Evolutionary conservation across 2,888 invertebrate genomes (phyloP), one percentile per base, ranked within the genome.

Genomic region (Gandaritis pyraliata): DNA sequence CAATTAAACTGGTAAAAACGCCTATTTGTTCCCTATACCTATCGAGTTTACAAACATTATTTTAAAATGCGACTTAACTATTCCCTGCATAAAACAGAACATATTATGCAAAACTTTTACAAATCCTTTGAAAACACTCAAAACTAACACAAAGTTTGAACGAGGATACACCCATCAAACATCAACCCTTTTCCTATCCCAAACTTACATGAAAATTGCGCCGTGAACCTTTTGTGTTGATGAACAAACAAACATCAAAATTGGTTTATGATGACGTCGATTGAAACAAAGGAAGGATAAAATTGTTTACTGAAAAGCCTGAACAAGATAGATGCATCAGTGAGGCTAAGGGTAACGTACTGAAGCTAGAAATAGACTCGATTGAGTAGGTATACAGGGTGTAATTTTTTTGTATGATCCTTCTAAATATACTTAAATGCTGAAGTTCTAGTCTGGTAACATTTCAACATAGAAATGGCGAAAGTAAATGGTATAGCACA

Each of bases 251-350:
- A 72, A 71, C 69, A 69, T 64, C 65, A 65, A 63, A 65, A 70
- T 65, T 68, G 69, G 66, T 69, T 72, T 73, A 72, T 69, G 66
- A 68, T 72, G 69, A 71, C 69, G 61, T 63, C 60, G 53, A 71
- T 67, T 69, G 65, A 70, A 69, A 67, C 65, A 70, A 69, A 66
- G 65, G 57, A 50, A 43, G 57, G 52, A 64, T 59, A 64, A 66
- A 63, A 5, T 23, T 59, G 60, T 49, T 58, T 43, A 43, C 52
- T 57, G 53, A 59, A 51, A 41, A 16, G 60, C 60, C 56, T 41
- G 29, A 38, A 50, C 46, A 47, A 41, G 30, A 41, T 50, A n/a
- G 48, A 38, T 50, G 36, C 16, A 47, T n/a, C 33, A 11, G 39
- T 15, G 36, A 48, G 16, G 39, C 52, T 33, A 33, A 41, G n/a